A percentile compares a stretch with the other conserved stretches of the same genome.
Conservation (phyloP, 2,113 vertebrate species). For the Ammodramus savannarum region DNA sequence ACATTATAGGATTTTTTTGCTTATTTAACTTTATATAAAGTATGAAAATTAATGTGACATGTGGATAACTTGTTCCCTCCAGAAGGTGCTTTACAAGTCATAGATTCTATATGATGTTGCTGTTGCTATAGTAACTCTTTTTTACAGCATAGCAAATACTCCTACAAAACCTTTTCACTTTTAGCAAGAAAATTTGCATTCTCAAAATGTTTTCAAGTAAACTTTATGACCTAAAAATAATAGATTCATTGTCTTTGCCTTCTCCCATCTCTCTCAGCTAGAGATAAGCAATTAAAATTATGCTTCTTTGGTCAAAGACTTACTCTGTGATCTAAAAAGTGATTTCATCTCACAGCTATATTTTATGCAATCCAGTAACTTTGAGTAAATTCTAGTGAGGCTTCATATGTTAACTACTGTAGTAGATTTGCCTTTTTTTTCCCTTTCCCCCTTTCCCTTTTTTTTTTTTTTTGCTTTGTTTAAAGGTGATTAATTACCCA, state of each 20-base stretch:
- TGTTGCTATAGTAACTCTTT: constrained; percentile 69
- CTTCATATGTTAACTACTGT: constrained; percentile 22
- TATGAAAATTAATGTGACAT: constrained; percentile 58
- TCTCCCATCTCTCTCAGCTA: not conserved
- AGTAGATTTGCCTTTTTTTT: not conserved
- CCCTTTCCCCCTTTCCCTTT: not conserved
- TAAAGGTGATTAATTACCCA: constrained; percentile 64
- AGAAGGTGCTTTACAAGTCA: constrained; percentile 45
- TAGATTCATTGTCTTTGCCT: constrained; percentile 2
- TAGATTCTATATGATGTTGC: constrained; percentile 50
- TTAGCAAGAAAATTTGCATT: constrained; percentile 30
- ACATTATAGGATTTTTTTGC: not conserved
- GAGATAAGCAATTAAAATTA: constrained; percentile 25
- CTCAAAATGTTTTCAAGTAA: constrained; percentile 33
- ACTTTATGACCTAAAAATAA: constrained; percentile 50
- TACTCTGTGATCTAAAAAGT: not conserved
- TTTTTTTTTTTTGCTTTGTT: not conserved
- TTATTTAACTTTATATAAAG: constrained; percentile 9
- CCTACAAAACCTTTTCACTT: constrained; percentile 32
- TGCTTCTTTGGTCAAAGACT: not conserved
- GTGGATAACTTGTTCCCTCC: constrained; percentile 25
- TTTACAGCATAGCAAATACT: constrained; percentile 42
- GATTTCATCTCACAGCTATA: not conserved
- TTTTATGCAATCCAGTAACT: constrained; percentile 15
- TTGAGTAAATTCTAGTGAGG: constrained; percentile 2